Conservation (phyloP, 2,888 invertebrate genomes). For the Acleris literana region DNA sequence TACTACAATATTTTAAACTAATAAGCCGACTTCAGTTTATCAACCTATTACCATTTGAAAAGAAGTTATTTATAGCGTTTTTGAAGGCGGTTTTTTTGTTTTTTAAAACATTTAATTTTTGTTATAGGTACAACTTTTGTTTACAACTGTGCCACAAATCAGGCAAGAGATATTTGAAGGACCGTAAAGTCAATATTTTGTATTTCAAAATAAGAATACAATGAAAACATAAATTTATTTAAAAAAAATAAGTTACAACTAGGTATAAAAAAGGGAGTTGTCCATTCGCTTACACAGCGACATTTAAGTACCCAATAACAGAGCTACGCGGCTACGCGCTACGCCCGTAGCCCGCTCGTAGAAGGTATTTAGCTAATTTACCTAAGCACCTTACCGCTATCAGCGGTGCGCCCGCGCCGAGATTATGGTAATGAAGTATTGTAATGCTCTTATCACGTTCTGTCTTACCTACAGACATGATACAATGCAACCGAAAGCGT, state of each 20-base stretch:
- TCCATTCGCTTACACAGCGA: neutral
- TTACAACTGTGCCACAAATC: too few species aligned
- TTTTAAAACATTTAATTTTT: too few species aligned
- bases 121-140: too few species aligned
- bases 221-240: too few species aligned
- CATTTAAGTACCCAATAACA: constrained; percentile 41
- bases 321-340: constrained; percentile 47
- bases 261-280: neutral
- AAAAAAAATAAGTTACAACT: neutral
- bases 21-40: too few species aligned
- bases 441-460: constrained; percentile 78
- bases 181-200: too few species aligned
- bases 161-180: too few species aligned
- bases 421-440: constrained; percentile 77
- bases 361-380: constrained; percentile 67
- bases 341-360: constrained; percentile 48
- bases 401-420: constrained; percentile 70
- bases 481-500: constrained; percentile 25
- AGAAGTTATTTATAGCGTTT: too few species aligned
- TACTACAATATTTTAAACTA: too few species aligned
- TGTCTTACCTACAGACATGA: constrained; percentile 63
- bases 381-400: constrained; percentile 82
- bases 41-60: too few species aligned
- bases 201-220: too few species aligned
- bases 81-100: too few species aligned